Evolutionary conservation across 1,140 invertebrate species (phyloP).

Genomic region (Cotesia typhae): DNA sequence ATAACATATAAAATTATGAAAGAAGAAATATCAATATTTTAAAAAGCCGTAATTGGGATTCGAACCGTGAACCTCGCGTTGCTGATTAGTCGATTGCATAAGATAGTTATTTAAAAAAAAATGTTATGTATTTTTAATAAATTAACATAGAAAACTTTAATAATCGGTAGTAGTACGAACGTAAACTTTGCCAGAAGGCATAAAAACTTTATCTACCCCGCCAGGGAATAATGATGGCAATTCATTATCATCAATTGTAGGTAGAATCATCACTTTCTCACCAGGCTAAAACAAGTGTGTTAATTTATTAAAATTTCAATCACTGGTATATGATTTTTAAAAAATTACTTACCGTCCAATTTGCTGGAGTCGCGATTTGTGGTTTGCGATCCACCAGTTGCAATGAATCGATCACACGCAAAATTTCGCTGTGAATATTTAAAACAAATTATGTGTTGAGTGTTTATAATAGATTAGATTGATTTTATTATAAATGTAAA

Average conservation of each 20-base stretch:
- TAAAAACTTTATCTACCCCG: constrained; percentile 72
- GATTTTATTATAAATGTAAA: neutral
- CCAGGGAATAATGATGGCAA: constrained; percentile 77
- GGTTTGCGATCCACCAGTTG: constrained; percentile 79
- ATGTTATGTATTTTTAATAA: neutral
- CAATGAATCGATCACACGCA: constrained; percentile 88
- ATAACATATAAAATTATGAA: no score
- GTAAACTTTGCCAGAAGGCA: constrained; percentile 85
- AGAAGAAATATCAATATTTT: no score
- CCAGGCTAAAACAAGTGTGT: constrained; percentile 70
- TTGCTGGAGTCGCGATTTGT: constrained; percentile 84
- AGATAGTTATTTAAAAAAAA: no score
- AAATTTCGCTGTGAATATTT: constrained; percentile 77
- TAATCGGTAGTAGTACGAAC: constrained; percentile 80
- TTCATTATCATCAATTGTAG: constrained; percentile 76
- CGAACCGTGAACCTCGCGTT: no score
- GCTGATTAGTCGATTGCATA: no score
- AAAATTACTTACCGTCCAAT: constrained; percentile 78
- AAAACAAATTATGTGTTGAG: constrained; percentile 53
- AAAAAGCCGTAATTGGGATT: no score
- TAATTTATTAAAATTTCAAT: constrained; percentile 11
- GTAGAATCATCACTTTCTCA: constrained; percentile 84
- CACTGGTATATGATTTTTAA: constrained; percentile 1
- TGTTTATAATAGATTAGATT: constrained; percentile 27
- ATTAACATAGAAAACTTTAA: constrained; percentile 47